Percentiles rank a stretch among this genome's conserved stretches.
These are phyloP conservation scores for Chaetodon auriga DNA, from an alignment of 2,113 vertebrate genomes.

Conservation along the genomic window DNA sequence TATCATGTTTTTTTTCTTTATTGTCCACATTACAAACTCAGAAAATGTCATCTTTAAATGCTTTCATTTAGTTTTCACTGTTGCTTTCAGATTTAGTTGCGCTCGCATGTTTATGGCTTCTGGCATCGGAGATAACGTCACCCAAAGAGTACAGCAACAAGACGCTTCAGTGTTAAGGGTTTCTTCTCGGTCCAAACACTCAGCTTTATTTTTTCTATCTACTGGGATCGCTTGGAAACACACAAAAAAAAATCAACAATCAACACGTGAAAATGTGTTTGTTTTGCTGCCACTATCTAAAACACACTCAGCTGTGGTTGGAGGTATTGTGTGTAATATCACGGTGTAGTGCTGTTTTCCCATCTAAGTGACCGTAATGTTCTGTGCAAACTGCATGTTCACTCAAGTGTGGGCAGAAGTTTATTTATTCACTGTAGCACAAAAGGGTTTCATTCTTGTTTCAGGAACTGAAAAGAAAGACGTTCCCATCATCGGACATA, in stretches of 20 bases:
- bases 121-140: background rate
- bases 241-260: constrained; percentile 26
- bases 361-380: constrained; percentile 55
- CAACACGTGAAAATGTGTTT: constrained; percentile 51
- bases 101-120: background rate
- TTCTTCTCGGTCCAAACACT: background rate
- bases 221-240: constrained; percentile 34
- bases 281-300: constrained; percentile 49
- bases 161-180: too few species aligned
- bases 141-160: too few species aligned
- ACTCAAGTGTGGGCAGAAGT: constrained; percentile 25
- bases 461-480: background rate
- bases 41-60: background rate
- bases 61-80: background rate
- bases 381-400: constrained; percentile 18
- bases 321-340: constrained; percentile 35
- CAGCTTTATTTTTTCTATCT: constrained; percentile 17
- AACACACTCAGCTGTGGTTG: constrained; percentile 53
- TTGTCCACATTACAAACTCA: background rate
- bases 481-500: background rate
- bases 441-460: constrained; percentile 31
- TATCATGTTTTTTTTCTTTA: background rate
- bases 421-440: constrained; percentile 23
- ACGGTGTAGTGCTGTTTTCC: constrained; percentile 15
- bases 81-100: background rate